Evolutionary conservation across 2,797 vertebrate species (phyloP), one percentile per base, ranked within the genome.

Genomic region (Sebastes cheni): DNA sequence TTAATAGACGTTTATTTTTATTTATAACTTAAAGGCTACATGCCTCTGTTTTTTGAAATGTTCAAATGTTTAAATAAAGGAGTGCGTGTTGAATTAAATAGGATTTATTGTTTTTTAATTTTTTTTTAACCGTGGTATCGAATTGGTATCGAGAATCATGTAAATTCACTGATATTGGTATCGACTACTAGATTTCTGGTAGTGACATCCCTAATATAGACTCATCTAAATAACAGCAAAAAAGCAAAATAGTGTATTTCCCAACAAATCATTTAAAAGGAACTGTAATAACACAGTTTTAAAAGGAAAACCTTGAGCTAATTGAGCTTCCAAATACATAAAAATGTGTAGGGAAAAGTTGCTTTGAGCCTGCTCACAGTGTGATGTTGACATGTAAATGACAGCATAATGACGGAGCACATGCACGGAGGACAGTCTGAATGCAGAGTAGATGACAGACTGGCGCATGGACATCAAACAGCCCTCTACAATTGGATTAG

Each of bases 391-490:
- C 42, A 4, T 73, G 64, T 72, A 54, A 78, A 80, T 75, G 32
- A 64, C 67, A 66, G 65, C 65, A 52, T 52, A 65, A 72, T 10
- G 60, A 80, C 14, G 39, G 39, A 42, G 39, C 39, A 42, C 39
- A 25, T 23, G 20, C 54, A 60, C 23, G 42, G 67, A 30, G 32
- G 27, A 71, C 29, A 42, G 64, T 50, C 39, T 39, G 22, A 83
- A 77, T 34, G 14, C n/a, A 75, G 67, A 74, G 68, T 6, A 65
- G 78, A 62, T 76, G 80, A 79, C 84, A 68, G 75, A 75, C 71
- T 71, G 58, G 74, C 76, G 77, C 39, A 73, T 77, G 56, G 73
- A 86, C 76, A 79, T 83, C 68, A 89, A 89, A 82, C 67, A 77
- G 54, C 25, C 27, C 34, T 61, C 65, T 71, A 85, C 72, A 86